Evolutionary conservation across 2,888 invertebrate genomes (phyloP).

Genomic region (Epinotia bilunana): DNA sequence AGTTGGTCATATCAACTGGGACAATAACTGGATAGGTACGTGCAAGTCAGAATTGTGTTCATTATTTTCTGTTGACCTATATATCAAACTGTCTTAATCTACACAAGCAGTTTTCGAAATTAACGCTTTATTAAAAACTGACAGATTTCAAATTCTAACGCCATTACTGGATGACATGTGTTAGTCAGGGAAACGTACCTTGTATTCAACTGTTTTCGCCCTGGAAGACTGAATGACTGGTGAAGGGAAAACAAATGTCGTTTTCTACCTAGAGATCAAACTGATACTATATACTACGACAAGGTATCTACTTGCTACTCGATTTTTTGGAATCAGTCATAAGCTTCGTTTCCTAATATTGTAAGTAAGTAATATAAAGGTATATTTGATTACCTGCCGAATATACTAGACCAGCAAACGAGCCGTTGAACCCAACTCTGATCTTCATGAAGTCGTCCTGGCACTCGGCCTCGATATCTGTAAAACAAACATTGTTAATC

Average conservation of each 20-base stretch:
- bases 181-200: neutral
- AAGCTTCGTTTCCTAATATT: too few relatives aligned
- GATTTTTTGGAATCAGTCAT: too few relatives aligned
- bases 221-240: too few relatives aligned
- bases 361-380: neutral
- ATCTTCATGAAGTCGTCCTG: constrained; percentile 99
- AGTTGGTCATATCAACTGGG: constrained; percentile 39
- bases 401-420: constrained; percentile 94
- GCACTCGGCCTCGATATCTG: constrained; percentile 97
- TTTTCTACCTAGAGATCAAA: neutral
- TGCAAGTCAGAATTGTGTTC: constrained; percentile 24
- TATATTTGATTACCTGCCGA: constrained; percentile 88
- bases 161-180: too few relatives aligned
- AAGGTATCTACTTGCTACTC: too few relatives aligned
- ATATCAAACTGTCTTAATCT: constrained; percentile 12
- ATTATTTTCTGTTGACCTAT: constrained; percentile 41
- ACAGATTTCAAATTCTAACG: too few relatives aligned
- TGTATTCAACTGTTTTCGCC: too few relatives aligned
- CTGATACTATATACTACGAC: too few relatives aligned
- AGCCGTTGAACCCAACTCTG: constrained; percentile 95
- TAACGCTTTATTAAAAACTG: neutral
- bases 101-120: neutral
- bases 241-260: neutral
- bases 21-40: constrained; percentile 33
- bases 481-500: constrained; percentile 53